A percentile compares a stretch with the other conserved stretches of the same genome.
Evolutionary conservation across 2,888 invertebrate genomes (phyloP).

Genomic region (Agrochola macilenta): DNA sequence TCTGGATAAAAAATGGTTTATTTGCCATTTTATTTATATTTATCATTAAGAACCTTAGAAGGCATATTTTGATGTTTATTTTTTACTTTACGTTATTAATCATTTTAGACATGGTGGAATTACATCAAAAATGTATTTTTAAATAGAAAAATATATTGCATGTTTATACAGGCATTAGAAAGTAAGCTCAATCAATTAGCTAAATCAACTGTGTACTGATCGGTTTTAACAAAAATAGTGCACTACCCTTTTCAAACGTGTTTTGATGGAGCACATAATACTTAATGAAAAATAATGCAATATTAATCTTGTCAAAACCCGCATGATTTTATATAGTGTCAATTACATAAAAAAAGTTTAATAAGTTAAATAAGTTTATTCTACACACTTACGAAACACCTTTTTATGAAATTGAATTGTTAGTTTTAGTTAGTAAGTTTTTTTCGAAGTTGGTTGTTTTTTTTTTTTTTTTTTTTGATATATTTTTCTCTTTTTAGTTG

Average conservation of each 20-base stretch:
- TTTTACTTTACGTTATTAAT: conserved; percentile 3
- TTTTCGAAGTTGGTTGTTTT: too few relatives aligned
- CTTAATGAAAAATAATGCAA: conserved; percentile 8
- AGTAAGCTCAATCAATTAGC: conserved; percentile 12
- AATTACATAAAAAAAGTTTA: not conserved
- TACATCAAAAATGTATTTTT: not conserved
- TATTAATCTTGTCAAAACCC: not conserved
- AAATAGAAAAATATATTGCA: not conserved
- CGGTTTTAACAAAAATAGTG: conserved; percentile 1
- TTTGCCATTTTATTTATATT: conserved; percentile 3
- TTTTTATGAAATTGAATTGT: not conserved
- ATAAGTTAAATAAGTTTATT: too few relatives aligned
- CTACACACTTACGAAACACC: not conserved
- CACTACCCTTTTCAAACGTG: conserved; percentile 5
- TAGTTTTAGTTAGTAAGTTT: too few relatives aligned
- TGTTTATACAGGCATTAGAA: too few relatives aligned
- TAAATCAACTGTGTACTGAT: not conserved
- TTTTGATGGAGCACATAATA: not conserved
- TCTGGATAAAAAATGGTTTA: conserved; percentile 26
- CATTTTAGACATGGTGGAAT: not conserved
- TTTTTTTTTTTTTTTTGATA: too few relatives aligned
- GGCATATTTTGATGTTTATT: not conserved
- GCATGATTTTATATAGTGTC: not conserved
- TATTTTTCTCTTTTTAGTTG: too few relatives aligned
- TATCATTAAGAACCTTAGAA: conserved; percentile 8